These are phyloP conservation scores for Pachycephala philippinensis DNA, from an alignment of 2,113 vertebrate species.

Conservation along the genomic window DNA sequence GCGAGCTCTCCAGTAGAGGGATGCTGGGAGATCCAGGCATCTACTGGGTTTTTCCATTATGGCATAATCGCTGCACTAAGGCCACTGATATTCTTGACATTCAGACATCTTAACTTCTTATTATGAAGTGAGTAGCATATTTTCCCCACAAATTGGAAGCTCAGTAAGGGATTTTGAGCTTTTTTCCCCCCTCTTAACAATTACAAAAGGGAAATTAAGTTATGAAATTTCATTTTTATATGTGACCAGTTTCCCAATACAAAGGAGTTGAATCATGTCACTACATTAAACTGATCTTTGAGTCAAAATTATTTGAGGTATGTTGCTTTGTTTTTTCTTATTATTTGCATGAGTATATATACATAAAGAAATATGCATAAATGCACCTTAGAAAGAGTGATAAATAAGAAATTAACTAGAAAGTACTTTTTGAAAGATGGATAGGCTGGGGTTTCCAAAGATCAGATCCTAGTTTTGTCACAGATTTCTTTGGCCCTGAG, in stretches of 20 bases:
- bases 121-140: background rate
- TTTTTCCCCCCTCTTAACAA: background rate
- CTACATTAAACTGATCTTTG: background rate
- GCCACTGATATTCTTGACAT: constrained; percentile 32
- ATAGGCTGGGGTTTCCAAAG: background rate
- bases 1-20: constrained; percentile 60
- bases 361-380: background rate
- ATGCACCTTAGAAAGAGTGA: background rate
- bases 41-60: constrained; percentile 58
- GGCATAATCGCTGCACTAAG: constrained; percentile 20
- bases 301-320: background rate
- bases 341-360: background rate
- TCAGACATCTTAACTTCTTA: constrained; percentile 63
- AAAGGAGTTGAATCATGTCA: background rate
- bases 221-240: background rate
- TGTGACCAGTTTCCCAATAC: background rate
- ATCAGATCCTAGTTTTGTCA: background rate
- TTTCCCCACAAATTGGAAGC: background rate
- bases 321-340: background rate
- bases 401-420: background rate
- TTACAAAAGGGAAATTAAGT: constrained; percentile 32
- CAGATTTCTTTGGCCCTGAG: background rate
- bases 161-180: background rate
- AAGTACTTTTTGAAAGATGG: background rate
- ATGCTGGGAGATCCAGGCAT: constrained; percentile 57